Base-by-base conservation (phyloP, 2,888 invertebrate species). In the Agrypnus murinus region DNA sequence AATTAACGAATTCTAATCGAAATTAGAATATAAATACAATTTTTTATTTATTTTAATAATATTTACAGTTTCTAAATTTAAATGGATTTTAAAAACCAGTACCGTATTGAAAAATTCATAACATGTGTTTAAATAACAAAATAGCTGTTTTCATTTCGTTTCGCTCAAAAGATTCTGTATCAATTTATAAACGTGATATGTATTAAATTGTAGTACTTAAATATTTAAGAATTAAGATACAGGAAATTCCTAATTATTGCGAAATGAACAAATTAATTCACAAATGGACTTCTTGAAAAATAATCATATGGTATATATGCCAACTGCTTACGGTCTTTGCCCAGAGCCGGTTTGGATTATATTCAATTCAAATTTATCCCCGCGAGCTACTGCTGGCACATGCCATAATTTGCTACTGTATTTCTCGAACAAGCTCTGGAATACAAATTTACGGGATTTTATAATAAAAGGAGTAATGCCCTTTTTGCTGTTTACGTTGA, bases 371-470 rank as follows among this genome's bases (percentile, higher is more conserved):
- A 69, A 69, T 69, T 69, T 69, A 69, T 45, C 48, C 58, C 64
- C 64, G 34, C 48, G 31, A 64, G 64, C 69, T 69, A 62, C 64
- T 17, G 63, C 48, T 64, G 69, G 69, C 69, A 69, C 64, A 69
- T 69, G 69, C 69, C 64, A 69, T 69, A 69, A 69, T 69, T 69
- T 69, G 69, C 64, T 69, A 69, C 69, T 40, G 69, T 69, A 62
- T 66, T 66, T 67, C 67, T 67, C 50, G n/a, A 10, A 68, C 43
- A 50, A 60, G 36, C 43, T 50, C 14, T 60, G 34, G 48, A 46
- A 59, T 59, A 36, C 57, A 45, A 59, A 65, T 58, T 59, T 57
- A 46, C 25, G 10, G 19, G 15, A 46, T 7, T 46, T 14, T 9
- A 15, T 25, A 46, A 9, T 46, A 19, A 46, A 15, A 6, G 19